A percentile compares a stretch with the other conserved stretches of the same genome.
Evolutionary conservation across 2,113 vertebrate species (phyloP).

Genomic region (Polypterus bichir): DNA sequence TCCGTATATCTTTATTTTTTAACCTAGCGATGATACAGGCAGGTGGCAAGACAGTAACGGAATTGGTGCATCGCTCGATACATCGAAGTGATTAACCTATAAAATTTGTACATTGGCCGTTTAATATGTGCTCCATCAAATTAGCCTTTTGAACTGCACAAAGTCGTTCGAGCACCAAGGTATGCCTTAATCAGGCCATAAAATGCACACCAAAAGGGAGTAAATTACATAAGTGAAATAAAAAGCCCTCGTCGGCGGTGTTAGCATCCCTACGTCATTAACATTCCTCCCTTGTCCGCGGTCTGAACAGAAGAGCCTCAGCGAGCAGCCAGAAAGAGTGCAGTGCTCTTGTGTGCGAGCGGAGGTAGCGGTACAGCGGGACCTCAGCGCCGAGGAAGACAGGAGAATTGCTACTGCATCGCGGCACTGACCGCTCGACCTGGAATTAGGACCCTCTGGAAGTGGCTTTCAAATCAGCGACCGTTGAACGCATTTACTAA

Average conservation of each 20-base stretch:
- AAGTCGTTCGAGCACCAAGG: too few species aligned
- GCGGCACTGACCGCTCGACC: conserved; percentile 35
- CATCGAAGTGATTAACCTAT: too few species aligned
- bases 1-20: too few species aligned
- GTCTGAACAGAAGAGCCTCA: conserved; percentile 46
- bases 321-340: conserved; percentile 32
- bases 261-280: conserved; percentile 33
- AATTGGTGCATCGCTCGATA: too few species aligned
- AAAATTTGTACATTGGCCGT: too few species aligned
- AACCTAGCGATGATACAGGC: too few species aligned
- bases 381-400: conserved; percentile 36
- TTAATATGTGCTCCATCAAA: too few species aligned
- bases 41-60: too few species aligned
- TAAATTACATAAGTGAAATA: background rate
- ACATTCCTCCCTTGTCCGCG: conserved; percentile 52
- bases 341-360: conserved; percentile 44
- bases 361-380: conserved; percentile 49
- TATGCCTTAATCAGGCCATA: too few species aligned
- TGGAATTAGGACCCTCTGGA: conserved; percentile 28
- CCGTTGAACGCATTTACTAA: too few species aligned
- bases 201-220: too few species aligned
- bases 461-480: conserved; percentile 10
- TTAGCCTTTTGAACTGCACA: too few species aligned
- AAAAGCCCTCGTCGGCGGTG: conserved; percentile 24
- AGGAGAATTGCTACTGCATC: conserved; percentile 16